Conservation (phyloP, 2,797 vertebrate genomes). For the Rhyacichthys aspro region DNA sequence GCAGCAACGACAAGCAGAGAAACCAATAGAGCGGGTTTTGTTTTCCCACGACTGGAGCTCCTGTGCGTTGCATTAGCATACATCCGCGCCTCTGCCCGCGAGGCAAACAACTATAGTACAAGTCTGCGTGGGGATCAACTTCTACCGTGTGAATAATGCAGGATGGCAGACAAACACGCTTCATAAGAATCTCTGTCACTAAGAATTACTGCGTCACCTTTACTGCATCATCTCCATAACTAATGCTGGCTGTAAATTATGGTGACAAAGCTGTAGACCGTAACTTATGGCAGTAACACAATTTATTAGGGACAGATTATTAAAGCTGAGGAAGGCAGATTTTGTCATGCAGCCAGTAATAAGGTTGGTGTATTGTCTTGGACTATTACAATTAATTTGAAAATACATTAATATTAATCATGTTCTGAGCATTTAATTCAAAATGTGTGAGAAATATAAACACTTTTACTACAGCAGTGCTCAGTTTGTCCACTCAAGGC, state of each 20-base stretch:
- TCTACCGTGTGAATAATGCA: slow-evolving; percentile 16
- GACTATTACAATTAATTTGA: too few relatives aligned
- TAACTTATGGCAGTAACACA: neutral
- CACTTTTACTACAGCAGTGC: too few relatives aligned
- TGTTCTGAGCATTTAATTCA: too few relatives aligned
- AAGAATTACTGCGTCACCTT: slow-evolving; percentile 4
- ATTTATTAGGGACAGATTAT: neutral
- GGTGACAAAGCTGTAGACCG: neutral
- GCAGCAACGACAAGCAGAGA: slow-evolving; percentile 25
- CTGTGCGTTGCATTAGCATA: slow-evolving; percentile 34
- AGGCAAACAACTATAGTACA: slow-evolving; percentile 40
- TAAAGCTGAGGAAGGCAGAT: slow-evolving; percentile 4
- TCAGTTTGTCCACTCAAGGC: too few relatives aligned
- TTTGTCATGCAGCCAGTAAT: neutral
- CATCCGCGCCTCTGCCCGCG: slow-evolving; percentile 22
- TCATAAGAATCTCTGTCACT: slow-evolving; percentile 7
- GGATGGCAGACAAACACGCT: slow-evolving; percentile 37
- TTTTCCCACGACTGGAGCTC: slow-evolving; percentile 34
- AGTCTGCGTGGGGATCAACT: slow-evolving; percentile 8
- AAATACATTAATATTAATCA: too few relatives aligned
- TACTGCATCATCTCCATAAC: slow-evolving; percentile 1
- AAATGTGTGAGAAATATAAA: too few relatives aligned
- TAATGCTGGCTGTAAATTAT: slow-evolving; percentile 2
- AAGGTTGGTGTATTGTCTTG: neutral
- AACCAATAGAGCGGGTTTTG: slow-evolving; percentile 36